Conservation (phyloP, 2,797 vertebrate species). For the Parambassis ranga region DNA sequence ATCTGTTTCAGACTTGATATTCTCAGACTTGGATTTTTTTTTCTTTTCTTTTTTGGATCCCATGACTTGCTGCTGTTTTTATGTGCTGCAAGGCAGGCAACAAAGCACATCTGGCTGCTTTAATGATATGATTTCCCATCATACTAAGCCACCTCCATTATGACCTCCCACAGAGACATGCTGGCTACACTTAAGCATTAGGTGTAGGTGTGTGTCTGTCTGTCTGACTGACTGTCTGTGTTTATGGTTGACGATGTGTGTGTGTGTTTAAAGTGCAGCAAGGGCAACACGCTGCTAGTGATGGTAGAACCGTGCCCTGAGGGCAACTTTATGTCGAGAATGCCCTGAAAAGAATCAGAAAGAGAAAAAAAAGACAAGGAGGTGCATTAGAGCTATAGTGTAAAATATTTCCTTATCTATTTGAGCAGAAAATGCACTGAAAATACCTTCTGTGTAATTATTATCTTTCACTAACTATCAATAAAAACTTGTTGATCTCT, state of each 20-base stretch:
- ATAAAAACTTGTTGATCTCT: neutral
- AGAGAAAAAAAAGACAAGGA: conserved; percentile 40
- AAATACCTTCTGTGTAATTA: conserved; percentile 26
- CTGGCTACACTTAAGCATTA: conserved; percentile 77
- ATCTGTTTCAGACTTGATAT: conserved; percentile 74
- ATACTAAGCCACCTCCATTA: conserved; percentile 78
- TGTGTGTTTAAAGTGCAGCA: conserved; percentile 57
- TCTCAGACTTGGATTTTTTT: conserved; percentile 61
- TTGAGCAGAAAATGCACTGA: conserved; percentile 31
- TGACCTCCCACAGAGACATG: conserved; percentile 77
- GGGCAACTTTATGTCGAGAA: conserved; percentile 68
- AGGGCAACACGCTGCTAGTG: conserved; percentile 58
- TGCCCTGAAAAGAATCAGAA: conserved; percentile 57
- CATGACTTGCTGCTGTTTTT: conserved; percentile 76
- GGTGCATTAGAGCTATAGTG: conserved; percentile 20
- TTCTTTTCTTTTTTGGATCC: conserved; percentile 64
- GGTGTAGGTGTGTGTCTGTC: conserved; percentile 66
- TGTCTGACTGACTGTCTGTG: conserved; percentile 59
- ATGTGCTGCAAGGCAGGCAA: conserved; percentile 73
- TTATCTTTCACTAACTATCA: conserved; percentile 21
- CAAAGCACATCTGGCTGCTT: conserved; percentile 80
- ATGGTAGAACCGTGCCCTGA: conserved; percentile 60
- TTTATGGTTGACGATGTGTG: conserved; percentile 49
- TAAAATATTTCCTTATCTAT: conserved; percentile 45
- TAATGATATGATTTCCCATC: conserved; percentile 81